Evolutionary conservation across 2,797 vertebrate genomes (phyloP), one percentile per base, ranked within the genome.

Genomic region (Bovichtus diacanthus): DNA sequence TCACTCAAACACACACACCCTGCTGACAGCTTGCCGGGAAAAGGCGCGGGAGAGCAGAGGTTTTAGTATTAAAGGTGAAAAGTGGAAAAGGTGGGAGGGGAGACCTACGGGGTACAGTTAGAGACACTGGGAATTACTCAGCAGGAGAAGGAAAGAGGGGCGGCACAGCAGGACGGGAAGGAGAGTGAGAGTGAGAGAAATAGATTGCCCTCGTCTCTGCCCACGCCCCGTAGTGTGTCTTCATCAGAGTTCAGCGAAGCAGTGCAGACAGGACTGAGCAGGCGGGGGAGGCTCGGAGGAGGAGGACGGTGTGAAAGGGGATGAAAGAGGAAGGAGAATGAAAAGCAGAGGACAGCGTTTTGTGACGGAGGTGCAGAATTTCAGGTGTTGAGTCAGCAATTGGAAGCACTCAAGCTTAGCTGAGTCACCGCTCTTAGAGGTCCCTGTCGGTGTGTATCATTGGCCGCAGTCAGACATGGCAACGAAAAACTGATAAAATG

Each of bases 161-260:
- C 27, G 46, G 72, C 67, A 61, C 36, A 67, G 82, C 67, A 34
- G 76, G 74, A 81, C 38, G 36, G 51, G 56, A 80, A 79, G 76
- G 83, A 83, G 86, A 85, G 87, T 85, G 80, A 84, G 87, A 90
- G 86, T 65, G 80, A 75, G 78, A 75, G 84, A 92, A 91, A 93
- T 91, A 84, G 84, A 92, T 91, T 88, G 85, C 86, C 88, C 91
- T 89, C 79, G 70, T 87, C 86, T 83, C 84, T 88, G 86, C 85
- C 86, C 88, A 84, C 82, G 76, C 91, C 82, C 71, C 66, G 76
- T 87, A 88, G 90, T 92, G 90, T 78, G 87, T 93, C 92, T 93
- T 93, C 92, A 91, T 93, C 93, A 94, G 90, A 89, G 88, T 73
- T 88, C 91, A 91, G 88, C 76, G 80, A 74, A 90, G 91, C 90